Evolutionary conservation across 2,797 vertebrate genomes (phyloP), one percentile per base, ranked within the genome.

Genomic region (Arvicola amphibius): DNA sequence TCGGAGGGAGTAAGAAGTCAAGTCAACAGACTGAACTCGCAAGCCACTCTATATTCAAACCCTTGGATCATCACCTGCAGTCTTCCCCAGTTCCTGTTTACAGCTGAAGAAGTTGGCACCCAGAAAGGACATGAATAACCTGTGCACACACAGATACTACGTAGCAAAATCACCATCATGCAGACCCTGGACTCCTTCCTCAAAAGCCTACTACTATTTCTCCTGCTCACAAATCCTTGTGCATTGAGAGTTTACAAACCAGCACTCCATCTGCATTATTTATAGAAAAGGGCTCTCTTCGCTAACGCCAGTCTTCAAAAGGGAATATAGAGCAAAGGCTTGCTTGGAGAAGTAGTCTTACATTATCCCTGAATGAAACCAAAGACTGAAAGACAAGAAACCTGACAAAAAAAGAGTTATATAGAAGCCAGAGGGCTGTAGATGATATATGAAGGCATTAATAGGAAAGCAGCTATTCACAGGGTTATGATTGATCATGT

Each of bases 401-500:
- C 79, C 79, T 94, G 94, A 97, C 92, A 80, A 88, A 92, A 84
- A 96, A 96, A 94, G 85, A 95, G 94, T 95, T 96, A 91, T 95
- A 92, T 69, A 84, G 94, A 95, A 89, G 94, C 95, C 96, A 86
- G 96, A 94, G 86, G 78, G 76, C 96, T 97, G 95, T 73, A 56
- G 88, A 76, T 96, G 96, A 95, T 97, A 67, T 97, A 97, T 96
- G 96, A 94, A 90, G 86, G 93, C 93, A 91, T 95, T 93, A 95
- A 91, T 96, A 94, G 95, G 94, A 97, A 97, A 96, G 93, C 94
- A 91, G 61, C 96, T 95, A 92, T 90, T 97, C 93, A 88, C 46
- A n/a, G 73, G 63, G 71, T 92, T 97, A 97, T 97, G 96, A 97
- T 91, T 94, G 97, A 97, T 96, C 93, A 92, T 73, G 92, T 88